Conservation (phyloP, 2,888 invertebrate species). For the Lasioglossum figueresi region DNA sequence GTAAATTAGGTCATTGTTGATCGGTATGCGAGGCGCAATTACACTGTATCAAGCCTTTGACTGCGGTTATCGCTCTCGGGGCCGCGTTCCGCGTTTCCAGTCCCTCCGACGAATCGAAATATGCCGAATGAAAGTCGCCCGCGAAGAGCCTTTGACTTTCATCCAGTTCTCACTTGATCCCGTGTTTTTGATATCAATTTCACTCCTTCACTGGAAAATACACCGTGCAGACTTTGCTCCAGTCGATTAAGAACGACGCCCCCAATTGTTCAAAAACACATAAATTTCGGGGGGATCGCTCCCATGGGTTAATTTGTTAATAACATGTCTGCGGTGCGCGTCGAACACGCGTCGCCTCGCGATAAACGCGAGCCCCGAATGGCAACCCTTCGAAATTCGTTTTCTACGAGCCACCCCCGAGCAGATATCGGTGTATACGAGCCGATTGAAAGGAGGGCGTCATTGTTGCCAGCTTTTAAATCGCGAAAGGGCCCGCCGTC, state of each 20-base stretch:
- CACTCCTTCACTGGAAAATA: neutral
- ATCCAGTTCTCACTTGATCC: neutral
- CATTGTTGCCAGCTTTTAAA: constrained; percentile 68
- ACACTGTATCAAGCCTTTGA: constrained; percentile 1
- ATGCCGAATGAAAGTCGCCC: neutral
- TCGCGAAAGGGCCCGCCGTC: constrained; percentile 39
- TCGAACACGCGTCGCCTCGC: neutral
- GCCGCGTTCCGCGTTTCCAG: neutral
- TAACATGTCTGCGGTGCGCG: neutral
- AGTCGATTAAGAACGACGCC: neutral
- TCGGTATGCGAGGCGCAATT: constrained; percentile 21
- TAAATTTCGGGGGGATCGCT: neutral
- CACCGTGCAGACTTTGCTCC: neutral
- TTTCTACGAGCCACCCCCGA: constrained; percentile 22
- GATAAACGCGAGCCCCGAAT: neutral
- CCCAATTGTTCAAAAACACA: neutral
- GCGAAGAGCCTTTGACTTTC: neutral
- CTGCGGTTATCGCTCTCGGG: neutral
- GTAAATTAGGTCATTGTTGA: constrained; percentile 27
- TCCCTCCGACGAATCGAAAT: neutral
- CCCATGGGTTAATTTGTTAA: neutral
- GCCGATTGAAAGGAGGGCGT: constrained; percentile 58
- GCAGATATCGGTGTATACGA: constrained; percentile 16
- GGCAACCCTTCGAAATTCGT: constrained; percentile 24
- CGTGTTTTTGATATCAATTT: neutral